Base-by-base conservation (phyloP, 2,113 vertebrate species). In the Ceyx margarethae region DNA sequence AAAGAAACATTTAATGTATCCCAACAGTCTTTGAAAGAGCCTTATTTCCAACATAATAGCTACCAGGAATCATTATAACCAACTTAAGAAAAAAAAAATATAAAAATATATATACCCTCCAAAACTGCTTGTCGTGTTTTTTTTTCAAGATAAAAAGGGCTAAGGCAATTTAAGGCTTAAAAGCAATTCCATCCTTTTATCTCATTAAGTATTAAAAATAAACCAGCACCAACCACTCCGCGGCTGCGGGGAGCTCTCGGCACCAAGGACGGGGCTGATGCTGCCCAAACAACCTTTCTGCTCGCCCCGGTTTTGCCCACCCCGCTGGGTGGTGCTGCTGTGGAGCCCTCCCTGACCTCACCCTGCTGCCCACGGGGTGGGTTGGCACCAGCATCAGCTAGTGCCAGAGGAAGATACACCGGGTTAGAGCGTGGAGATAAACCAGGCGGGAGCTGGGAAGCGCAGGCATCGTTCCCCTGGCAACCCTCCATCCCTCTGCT, bases 291-390 rank as follows among this genome's bases (percentile, higher is more conserved):
- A 3, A 4, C 20, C 14, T 5, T 4, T 3, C 18, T 1, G 5
- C 11, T 46, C 3, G 1, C 6, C 22, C 66, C 0, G 12, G 22
- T 23, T 50, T 50, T 50, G 21, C 21, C 48, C 48, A 21, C 46
- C 3, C 1, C 10, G 18, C 66, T 1, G 0, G 10, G 5, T 2
- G 4, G 15, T 40, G 33, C 37, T 2, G 7, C 22, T 2, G 2
- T 7, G 6, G 14, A 0, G 22, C 9, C 1, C 0, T 0, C 26
- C 31, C 0, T 11, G 33, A 1, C 1, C 13, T 9, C 35, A 9
- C 45, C 0, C 0, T 2, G 62, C 19, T 10, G 17, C 9, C 74
- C 1, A 0, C 0, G 3, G 29, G 62, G 72, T 37, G 1, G 4
- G 26, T 25, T 4, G 56, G 80, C 31, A 11, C 26, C 5, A 21